A percentile compares a stretch with the other conserved stretches of the same genome.
phyloP scores from a whole-genome alignment of 2,797 vertebrate species.

The Sarcophilus harrisii region DNA sequence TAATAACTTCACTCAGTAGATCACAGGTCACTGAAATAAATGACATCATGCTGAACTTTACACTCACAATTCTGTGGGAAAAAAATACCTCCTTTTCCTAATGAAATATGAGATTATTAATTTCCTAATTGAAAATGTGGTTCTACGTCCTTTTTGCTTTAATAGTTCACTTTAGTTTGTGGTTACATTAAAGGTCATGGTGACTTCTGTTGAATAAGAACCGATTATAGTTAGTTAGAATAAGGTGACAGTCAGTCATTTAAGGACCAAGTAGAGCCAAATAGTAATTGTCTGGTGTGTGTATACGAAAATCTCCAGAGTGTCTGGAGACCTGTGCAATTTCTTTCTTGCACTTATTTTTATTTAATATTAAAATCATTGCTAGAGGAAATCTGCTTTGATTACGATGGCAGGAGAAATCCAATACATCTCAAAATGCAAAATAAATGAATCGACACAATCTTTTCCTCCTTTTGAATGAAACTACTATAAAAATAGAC shows the following conservation, averaged over 20 bases:
- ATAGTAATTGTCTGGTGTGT: not conserved
- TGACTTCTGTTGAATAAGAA: not conserved
- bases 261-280: not conserved
- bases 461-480: not conserved
- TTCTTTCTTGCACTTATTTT: slow-evolving; percentile 32
- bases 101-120: slow-evolving; percentile 25
- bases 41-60: not conserved
- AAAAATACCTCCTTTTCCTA: slow-evolving; percentile 39
- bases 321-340: not conserved
- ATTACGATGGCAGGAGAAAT: not conserved
- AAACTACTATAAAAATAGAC: slow-evolving; percentile 14
- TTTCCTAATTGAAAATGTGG: slow-evolving; percentile 43
- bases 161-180: not conserved
- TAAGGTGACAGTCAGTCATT: slow-evolving; percentile 1
- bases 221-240: not conserved
- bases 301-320: not conserved
- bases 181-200: not conserved
- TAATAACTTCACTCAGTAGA: slow-evolving; percentile 41
- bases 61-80: not conserved
- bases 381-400: not conserved
- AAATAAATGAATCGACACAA: not conserved
- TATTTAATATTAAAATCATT: slow-evolving; percentile 30
- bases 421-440: slow-evolving; percentile 42
- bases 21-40: slow-evolving; percentile 45
- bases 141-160: slow-evolving; percentile 27